Evolutionary conservation across 2,113 vertebrate species (phyloP).

Genomic region (Maccullochella peelii): DNA sequence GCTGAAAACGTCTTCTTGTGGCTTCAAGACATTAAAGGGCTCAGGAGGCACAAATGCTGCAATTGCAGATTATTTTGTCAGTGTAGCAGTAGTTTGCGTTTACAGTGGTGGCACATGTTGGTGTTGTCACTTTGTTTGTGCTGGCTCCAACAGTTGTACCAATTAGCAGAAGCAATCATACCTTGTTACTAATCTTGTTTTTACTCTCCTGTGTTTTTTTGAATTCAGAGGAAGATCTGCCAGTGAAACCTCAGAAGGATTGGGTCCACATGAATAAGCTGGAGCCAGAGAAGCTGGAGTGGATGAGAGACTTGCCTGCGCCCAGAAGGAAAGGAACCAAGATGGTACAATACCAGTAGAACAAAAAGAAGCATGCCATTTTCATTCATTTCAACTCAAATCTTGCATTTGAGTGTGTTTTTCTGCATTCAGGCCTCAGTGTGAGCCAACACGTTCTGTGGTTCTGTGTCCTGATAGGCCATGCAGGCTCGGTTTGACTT

Average conservation of each 20-base stretch:
- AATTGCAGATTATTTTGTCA: not conserved
- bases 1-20: not conserved
- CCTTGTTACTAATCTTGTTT: not conserved
- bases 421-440: not conserved
- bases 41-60: not conserved
- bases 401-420: not conserved
- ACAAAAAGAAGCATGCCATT: not conserved
- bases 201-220: not conserved
- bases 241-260: constrained; percentile 89
- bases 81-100: not conserved
- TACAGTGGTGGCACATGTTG: not conserved
- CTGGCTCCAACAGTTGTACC: not conserved
- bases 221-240: constrained; percentile 83
- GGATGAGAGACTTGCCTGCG: constrained; percentile 91
- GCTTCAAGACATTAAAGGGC: not conserved
- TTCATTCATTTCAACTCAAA: not conserved
- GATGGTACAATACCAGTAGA: constrained; percentile 77
- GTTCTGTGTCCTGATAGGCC: constrained; percentile 81
- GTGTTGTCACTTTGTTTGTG: not conserved
- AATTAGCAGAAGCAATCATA: not conserved
- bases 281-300: constrained; percentile 95
- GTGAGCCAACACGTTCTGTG: not conserved
- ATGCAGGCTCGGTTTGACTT: constrained; percentile 98
- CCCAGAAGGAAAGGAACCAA: constrained; percentile 87
- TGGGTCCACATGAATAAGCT: constrained; percentile 96